Evolutionary conservation across 2,113 vertebrate species (phyloP).

Genomic region (Lepus americanus): DNA sequence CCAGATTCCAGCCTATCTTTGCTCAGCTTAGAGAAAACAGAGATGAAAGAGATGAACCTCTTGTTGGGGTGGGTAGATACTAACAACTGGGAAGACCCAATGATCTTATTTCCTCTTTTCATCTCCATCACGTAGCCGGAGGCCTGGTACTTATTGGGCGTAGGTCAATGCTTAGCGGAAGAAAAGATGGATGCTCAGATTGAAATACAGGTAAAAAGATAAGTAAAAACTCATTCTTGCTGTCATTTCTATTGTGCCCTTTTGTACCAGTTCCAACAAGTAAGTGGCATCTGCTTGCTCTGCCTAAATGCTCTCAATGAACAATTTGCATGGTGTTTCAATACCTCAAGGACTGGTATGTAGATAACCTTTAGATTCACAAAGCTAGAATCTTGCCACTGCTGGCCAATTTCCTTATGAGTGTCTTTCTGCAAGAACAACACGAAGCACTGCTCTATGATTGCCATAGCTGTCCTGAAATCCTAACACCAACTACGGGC

Average conservation of each 20-base stretch:
- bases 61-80: neutral
- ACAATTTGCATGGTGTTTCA: neutral
- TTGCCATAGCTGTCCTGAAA: neutral
- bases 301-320: neutral
- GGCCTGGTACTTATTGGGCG: neutral
- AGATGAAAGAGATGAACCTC: neutral
- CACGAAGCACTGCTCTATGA: neutral
- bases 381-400: neutral
- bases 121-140: neutral
- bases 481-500: rapidly evolving
- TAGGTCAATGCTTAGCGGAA: neutral
- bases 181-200: neutral
- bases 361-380: neutral
- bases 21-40: neutral
- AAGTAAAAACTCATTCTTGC: neutral
- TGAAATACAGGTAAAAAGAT: neutral
- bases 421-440: neutral
- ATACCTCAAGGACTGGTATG: neutral
- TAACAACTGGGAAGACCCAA: neutral
- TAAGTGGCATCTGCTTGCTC: neutral
- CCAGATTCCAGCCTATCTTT: neutral
- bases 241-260: neutral
- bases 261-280: neutral
- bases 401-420: neutral
- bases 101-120: neutral